Evolutionary conservation across 2,888 invertebrate genomes (phyloP).

Genomic region (Pammene aurita): DNA sequence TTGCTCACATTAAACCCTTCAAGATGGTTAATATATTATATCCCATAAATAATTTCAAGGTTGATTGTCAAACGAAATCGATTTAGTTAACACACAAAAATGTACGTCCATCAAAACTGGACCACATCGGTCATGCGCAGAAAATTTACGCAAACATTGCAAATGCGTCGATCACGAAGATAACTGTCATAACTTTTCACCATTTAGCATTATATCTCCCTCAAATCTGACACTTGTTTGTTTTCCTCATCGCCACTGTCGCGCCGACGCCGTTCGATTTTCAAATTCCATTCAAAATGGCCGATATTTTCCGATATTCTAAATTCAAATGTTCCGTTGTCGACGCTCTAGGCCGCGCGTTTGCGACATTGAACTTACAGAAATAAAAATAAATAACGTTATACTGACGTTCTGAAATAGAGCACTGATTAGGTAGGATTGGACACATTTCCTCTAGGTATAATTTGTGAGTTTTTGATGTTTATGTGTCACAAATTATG

Average conservation of each 20-base stretch:
- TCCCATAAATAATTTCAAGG: too few species aligned
- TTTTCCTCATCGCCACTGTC: constrained; percentile 30
- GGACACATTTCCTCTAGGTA: constrained; percentile 42
- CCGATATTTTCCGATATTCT: constrained; percentile 28
- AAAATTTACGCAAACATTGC: constrained; percentile 1
- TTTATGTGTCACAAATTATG: constrained; percentile 37
- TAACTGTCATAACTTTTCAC: constrained; percentile 43
- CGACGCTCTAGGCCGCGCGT: constrained; percentile 42
- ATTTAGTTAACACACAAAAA: constrained; percentile 6
- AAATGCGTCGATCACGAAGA: constrained; percentile 25
- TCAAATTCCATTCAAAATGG: constrained; percentile 24
- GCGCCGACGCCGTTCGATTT: constrained; percentile 24
- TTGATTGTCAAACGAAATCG: too few species aligned
- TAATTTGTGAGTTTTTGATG: constrained; percentile 38
- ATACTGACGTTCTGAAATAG: constrained; percentile 52
- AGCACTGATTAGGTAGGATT: constrained; percentile 44
- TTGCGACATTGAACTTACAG: constrained; percentile 71
- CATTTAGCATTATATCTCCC: constrained; percentile 35
- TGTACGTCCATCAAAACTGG: constrained; percentile 27
- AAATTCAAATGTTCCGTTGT: constrained; percentile 27
- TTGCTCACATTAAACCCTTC: too few species aligned
- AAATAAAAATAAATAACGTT: constrained; percentile 55
- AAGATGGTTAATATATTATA: too few species aligned
- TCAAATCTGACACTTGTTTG: constrained; percentile 33
- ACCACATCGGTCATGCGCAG: constrained; percentile 18